phyloP scores from a whole-genome alignment of 2,113 vertebrate species.

The Coptodon rendalli region DNA sequence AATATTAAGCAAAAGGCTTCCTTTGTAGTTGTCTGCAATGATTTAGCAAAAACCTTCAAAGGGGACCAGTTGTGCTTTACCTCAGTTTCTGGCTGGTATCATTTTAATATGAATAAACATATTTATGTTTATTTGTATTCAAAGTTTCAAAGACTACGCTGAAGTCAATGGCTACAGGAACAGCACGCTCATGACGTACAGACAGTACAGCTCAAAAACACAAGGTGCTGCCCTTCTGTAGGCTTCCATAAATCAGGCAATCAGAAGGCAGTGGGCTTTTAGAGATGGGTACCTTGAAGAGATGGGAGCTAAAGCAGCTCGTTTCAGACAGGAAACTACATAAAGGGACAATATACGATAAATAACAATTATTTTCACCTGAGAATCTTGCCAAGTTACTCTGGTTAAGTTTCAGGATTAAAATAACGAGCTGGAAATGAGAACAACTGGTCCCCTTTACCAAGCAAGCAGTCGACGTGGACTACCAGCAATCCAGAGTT shows the following conservation, averaged over 20 bases:
- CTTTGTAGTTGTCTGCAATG: not conserved
- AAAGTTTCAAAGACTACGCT: not conserved
- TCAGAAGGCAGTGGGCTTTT: not conserved
- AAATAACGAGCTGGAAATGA: not conserved
- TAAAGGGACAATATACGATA: not conserved
- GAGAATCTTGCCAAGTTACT: not conserved
- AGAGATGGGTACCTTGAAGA: not conserved
- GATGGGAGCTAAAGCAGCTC: not conserved
- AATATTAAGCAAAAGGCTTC: not conserved
- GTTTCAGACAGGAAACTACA: accelerated
- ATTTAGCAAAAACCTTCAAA: not conserved
- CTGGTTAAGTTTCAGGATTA: not conserved
- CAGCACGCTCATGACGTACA: not conserved
- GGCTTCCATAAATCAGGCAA: not conserved
- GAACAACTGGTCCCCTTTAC: not conserved
- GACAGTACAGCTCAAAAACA: not conserved
- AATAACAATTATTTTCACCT: not conserved
- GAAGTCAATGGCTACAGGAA: not conserved
- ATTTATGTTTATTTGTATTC: not conserved
- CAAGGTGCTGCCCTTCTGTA: not conserved
- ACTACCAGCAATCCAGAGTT: not conserved
- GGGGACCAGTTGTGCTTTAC: not conserved
- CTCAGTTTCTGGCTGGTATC: not conserved
- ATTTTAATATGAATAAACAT: not conserved
- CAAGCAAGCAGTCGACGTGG: not conserved